Evolutionary conservation across 2,113 vertebrate genomes (phyloP).

Genomic region (Alethe diademata): DNA sequence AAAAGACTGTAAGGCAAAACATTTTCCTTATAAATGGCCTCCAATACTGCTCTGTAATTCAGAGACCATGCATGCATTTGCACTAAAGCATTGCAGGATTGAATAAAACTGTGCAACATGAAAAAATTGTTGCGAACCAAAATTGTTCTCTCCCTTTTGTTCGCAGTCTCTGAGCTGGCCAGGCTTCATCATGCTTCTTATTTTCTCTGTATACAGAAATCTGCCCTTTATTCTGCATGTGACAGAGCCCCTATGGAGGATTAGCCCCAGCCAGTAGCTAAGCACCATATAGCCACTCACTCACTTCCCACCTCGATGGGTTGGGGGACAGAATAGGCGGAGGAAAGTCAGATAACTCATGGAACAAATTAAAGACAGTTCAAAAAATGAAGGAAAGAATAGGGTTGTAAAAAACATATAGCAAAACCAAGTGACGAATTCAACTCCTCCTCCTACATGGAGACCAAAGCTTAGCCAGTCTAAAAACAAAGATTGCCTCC

Average conservation of each 20-base stretch:
- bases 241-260: neutral
- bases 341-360: neutral
- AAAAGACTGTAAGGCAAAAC: neutral
- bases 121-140: neutral
- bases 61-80: neutral
- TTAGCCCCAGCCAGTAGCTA: neutral
- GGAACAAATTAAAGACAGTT: neutral
- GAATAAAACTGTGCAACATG: neutral
- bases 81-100: neutral
- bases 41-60: neutral
- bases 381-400: neutral
- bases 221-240: neutral
- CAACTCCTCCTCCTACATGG: neutral
- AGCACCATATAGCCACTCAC: neutral
- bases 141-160: neutral
- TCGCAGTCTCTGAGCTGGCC: neutral
- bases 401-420: accelerated
- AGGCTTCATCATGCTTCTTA: neutral
- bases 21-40: neutral
- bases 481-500: neutral
- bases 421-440: neutral
- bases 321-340: neutral
- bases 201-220: neutral
- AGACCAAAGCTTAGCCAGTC: neutral
- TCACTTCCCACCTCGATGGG: accelerated